A percentile compares a stretch with the other conserved stretches of the same genome.
Evolutionary conservation across 2,888 invertebrate species (phyloP).

Genomic region (Caenorhabditis sp.): DNA sequence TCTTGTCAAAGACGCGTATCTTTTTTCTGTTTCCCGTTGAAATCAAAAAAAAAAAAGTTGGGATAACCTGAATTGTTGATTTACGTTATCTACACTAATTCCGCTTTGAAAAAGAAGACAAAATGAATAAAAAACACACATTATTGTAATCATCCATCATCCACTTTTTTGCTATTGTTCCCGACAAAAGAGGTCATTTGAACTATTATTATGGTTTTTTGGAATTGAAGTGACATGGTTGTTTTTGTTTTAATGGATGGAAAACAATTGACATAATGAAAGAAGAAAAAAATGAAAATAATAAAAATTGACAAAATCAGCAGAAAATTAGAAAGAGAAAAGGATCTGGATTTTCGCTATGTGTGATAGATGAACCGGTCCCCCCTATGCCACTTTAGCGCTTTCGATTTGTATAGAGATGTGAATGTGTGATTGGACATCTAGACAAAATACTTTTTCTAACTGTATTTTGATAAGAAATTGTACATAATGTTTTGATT

Average conservation of each 20-base stretch:
- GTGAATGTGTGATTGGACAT: not conserved
- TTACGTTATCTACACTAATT: slow-evolving; percentile 7
- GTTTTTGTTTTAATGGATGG: not conserved
- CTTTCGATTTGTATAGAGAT: not conserved
- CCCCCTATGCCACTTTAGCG: not conserved
- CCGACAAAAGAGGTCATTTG: slow-evolving; percentile 27
- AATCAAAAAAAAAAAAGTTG: not conserved
- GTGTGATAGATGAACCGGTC: slow-evolving; percentile 1
- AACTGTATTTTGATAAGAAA: not conserved
- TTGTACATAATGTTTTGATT: too few relatives aligned
- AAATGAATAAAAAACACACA: slow-evolving; percentile 22
- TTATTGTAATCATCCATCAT: not conserved
- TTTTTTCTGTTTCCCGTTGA: not conserved
- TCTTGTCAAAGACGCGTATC: not conserved
- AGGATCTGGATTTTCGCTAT: slow-evolving; percentile 4
- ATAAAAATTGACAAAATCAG: slow-evolving; percentile 6
- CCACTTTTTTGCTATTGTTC: not conserved
- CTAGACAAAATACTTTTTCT: not conserved
- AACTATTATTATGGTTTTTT: not conserved
- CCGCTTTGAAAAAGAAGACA: slow-evolving; percentile 7
- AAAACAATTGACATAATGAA: not conserved
- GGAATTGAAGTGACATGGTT: slow-evolving; percentile 1
- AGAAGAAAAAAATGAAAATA: slow-evolving; percentile 3
- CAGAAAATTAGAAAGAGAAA: slow-evolving; percentile 7
- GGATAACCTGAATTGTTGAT: slow-evolving; percentile 8